Conservation (phyloP, 2,888 invertebrate species). For the Halocaridina rubra region DNA sequence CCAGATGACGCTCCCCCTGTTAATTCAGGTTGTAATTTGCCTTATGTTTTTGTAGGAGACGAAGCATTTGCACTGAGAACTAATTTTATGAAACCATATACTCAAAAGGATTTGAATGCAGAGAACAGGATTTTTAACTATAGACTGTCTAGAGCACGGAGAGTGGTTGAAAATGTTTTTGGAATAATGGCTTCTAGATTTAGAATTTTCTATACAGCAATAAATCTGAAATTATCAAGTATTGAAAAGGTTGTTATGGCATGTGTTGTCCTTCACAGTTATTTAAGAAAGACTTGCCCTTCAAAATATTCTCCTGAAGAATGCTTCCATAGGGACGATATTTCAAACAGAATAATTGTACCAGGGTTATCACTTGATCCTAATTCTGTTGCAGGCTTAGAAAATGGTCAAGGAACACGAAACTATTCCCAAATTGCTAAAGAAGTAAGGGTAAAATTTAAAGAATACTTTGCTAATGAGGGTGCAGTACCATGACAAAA, state of each 20-base stretch:
- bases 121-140: not conserved
- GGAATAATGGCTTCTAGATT: not conserved
- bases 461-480: too few species aligned
- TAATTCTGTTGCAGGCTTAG: conserved; percentile 4
- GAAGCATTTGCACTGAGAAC: too few species aligned
- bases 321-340: too few species aligned
- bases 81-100: too few species aligned
- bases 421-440: too few species aligned
- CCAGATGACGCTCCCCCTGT: not conserved
- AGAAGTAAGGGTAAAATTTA: too few species aligned
- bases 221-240: not conserved
- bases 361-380: conserved; percentile 4
- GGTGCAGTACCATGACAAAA: too few species aligned
- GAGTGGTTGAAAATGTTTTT: not conserved
- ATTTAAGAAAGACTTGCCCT: too few species aligned
- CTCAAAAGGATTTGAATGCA: too few species aligned
- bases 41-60: too few species aligned
- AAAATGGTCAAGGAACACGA: too few species aligned
- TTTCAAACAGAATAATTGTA: conserved; percentile 2
- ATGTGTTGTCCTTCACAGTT: not conserved
- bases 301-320: not conserved
- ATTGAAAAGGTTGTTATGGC: not conserved
- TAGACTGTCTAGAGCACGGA: not conserved
- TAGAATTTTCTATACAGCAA: not conserved
- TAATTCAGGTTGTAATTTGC: not conserved